Evolutionary conservation across 2,888 invertebrate species (phyloP), one percentile per base, ranked within the genome.

Genomic region (Luperina testacea): DNA sequence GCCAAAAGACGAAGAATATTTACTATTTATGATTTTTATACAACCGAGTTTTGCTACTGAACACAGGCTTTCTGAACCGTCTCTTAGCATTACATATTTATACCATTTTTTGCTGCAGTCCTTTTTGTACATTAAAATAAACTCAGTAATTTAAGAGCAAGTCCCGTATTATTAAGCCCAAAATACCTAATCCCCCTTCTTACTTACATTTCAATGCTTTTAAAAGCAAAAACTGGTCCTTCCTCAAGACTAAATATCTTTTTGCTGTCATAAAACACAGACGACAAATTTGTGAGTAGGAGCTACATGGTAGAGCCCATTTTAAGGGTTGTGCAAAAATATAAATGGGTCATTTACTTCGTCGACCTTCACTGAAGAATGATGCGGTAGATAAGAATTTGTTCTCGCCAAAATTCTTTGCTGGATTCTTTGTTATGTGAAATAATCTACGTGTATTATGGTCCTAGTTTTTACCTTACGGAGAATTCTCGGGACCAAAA

Each of bases 301-400:
- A 63, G 70, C 57, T 79, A 72, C 79, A 81, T 81, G 85, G 87
- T 86, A 87, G 80, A 81, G 71, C 73, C 73, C 77, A 74, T 85
- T 85, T 80, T 82, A 83, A 87, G 87, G 86, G 89, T 84, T 88
- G 87, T 82, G 89, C 80, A 87, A 91, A 91, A 92, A 90, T 91
- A 92, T 91, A 90, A 91, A 91, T 89, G 91, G 89, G 80, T 84
- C 89, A 88, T 90, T 90, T 90, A 85, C 89, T 88, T 85, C 82
- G 87, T 75, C 86, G 86, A 81, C 86, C 87, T 89, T 80, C 82
- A 71, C 67, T 85, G 87, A 91, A 88, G 87, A 89, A 90, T 88
- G 91, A 90, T 90, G 90, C 83, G 87, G 85, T 75, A 85, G 91
- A 91, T 91, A 90, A 91, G 89, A 90, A 88, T 87, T 88, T 86